These are phyloP conservation scores for Ceryle rudis DNA, from an alignment of 2,797 vertebrate genomes.

Conservation along the genomic window DNA sequence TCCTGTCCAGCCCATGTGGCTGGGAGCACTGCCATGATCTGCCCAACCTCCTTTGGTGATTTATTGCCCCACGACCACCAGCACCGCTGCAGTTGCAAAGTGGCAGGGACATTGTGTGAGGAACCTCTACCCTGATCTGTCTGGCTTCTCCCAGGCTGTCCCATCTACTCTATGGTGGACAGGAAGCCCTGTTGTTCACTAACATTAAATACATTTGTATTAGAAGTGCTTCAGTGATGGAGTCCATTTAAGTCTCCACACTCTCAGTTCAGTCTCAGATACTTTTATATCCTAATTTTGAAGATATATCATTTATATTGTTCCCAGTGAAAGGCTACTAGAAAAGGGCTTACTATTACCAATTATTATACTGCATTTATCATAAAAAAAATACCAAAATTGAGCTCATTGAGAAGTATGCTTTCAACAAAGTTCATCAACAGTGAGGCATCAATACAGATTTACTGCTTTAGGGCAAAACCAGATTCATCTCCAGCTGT, in stretches of 20 bases:
- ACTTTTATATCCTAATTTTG: neutral
- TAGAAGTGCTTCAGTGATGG: no score
- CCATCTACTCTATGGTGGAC: rapidly evolving
- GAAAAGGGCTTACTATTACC: neutral
- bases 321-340: neutral
- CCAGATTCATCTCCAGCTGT: neutral
- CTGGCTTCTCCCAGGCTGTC: no score
- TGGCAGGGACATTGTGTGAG: neutral
- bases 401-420: neutral
- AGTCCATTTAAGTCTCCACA: neutral
- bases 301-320: neutral
- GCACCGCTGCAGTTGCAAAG: rapidly evolving
- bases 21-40: rapidly evolving
- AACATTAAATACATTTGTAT: neutral
- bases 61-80: rapidly evolving
- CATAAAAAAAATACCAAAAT: neutral
- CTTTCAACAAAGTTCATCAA: neutral
- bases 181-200: rapidly evolving
- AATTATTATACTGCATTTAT: neutral
- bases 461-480: neutral
- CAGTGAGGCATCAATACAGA: rapidly evolving
- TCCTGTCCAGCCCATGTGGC: rapidly evolving
- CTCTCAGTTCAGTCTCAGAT: neutral
- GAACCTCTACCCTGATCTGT: neutral
- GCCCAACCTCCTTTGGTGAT: rapidly evolving